Evolutionary conservation across 2,888 invertebrate genomes (phyloP), one percentile per base, ranked within the genome.

Genomic region (Caenorhabditis imperialis): DNA sequence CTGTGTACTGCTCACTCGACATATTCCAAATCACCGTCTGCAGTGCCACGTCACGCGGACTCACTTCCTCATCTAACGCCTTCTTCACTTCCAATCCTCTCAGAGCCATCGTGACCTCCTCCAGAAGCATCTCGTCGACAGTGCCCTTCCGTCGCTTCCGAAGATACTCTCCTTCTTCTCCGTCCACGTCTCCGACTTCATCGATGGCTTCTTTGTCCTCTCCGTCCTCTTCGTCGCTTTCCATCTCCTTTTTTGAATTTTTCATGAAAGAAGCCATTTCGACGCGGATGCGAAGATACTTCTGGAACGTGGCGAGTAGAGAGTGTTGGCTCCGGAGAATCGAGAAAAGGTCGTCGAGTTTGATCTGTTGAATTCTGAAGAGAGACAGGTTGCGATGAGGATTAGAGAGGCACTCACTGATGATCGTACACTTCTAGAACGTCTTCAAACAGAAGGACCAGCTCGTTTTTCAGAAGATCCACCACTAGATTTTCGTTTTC

Each of bases 401-500:
- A n/a, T n/a, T n/a, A n/a, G n/a, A n/a, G n/a, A 30, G 18, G 14
- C 1, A 3, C 42, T 27, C 10, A 62, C 62, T 35, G 30, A 10
- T 33, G 8, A 14, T 57, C 40, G 42, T 67, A 48, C 7, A 67
- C 57, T 1, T 22, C 50, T 4, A 44, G 10, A 23, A 57, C 37
- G 12, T 67, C 67, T n/a, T 67, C 16, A 10, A 67, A 37, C 1
- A 67, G 23, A 1, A 67, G 27, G 30, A 67, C 30, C 20, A 67
- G 22, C 18, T 67, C 67, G 30, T 58, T 67, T 51, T 67, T 67
- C 27, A 67, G 37, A 1, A 67, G 8, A 23, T 67, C 23, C 37
- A 67, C 44, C 3, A 67, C 57, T 3, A 67, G 25, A 27, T 67
- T 55, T 23, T 67, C 67, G 25, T 67, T 67, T 44, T 57, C 57